Base-by-base conservation (phyloP, 2,113 vertebrate genomes). In the Irena cyanogastra region DNA sequence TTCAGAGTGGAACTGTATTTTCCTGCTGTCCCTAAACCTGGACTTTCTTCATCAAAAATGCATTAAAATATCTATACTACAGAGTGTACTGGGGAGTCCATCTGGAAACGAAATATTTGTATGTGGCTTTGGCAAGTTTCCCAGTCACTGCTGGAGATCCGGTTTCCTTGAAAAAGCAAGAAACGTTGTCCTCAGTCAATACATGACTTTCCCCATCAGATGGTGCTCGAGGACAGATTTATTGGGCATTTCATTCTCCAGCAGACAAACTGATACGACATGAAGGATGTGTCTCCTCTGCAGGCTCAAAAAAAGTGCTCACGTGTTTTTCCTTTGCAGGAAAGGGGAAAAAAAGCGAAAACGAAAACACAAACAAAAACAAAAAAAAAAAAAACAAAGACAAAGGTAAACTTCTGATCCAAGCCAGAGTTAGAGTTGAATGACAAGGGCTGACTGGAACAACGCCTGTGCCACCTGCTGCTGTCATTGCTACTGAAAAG, bases 141-240 rank as follows among this genome's bases (percentile, higher is more conserved):
- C 64, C 60, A 41, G 39, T 20, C 31, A 18, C 30, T 60, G 50
- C 21, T 65, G 82, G 68, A 68, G 60, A 63, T 37, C 11, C 4
- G 19, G 37, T 71, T 94, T 78, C 56, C 70, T 35, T 31, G 37
- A 56, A 52, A 93, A 71, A 84, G 74, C 12, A 21, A n/a, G 61
- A 59, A 74, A 27, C 5, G 3, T 6, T 6, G 21, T 91, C 20
- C 41, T 33, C 33, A 14, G 83, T 79, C 93, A 89, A 35, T 97
- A 65, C 94, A 87, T 54, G 22, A 42, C 87, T 87, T 87, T 92
- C 27, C 37, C 97, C 97, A 96, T 94, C 87, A 97, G 97, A 93
- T 96, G 97, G 97, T 93, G 95, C 95, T 97, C 90, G 26, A 96
- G 92, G 79, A 95, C 83, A 96, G 81, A 68, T 83, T 84, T 91